These are phyloP conservation scores for Diadromus collaris DNA, from an alignment of 2,888 invertebrate genomes.

Conservation along the genomic window DNA sequence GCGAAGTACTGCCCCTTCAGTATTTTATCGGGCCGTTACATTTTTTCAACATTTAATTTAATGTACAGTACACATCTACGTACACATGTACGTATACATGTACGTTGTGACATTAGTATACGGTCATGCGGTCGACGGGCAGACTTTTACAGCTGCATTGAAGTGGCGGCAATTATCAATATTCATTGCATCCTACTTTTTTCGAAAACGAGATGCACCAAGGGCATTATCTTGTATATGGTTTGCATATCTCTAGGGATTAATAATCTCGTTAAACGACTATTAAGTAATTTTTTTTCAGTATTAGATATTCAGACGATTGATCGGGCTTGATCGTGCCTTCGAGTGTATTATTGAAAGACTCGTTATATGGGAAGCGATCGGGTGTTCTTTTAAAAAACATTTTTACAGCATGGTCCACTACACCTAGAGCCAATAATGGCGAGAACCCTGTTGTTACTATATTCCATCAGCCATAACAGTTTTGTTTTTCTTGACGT, in stretches of 20 bases:
- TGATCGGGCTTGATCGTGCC: neutral
- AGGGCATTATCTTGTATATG: neutral
- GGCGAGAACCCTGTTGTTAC: slow-evolving; percentile 58
- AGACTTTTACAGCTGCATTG: slow-evolving; percentile 7
- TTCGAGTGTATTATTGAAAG: slow-evolving; percentile 19
- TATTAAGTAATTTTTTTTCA: slow-evolving; percentile 15
- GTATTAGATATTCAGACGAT: slow-evolving; percentile 14
- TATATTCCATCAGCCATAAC: slow-evolving; percentile 20
- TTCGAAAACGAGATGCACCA: neutral
- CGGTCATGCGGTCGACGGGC: neutral
- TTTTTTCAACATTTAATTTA: neutral
- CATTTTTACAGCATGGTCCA: slow-evolving; percentile 36
- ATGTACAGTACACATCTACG: neutral
- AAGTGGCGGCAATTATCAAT: slow-evolving; percentile 8
- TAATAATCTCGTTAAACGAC: neutral
- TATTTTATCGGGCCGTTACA: neutral
- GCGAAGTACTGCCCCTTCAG: slow-evolving; percentile 35
- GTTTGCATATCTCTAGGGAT: slow-evolving; percentile 4
- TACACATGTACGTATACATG: too few species aligned
- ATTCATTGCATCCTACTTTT: slow-evolving; percentile 25
- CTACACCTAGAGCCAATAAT: slow-evolving; percentile 56
- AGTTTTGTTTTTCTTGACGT: slow-evolving; percentile 5
- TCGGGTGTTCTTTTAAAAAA: slow-evolving; percentile 9
- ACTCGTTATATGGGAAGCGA: slow-evolving; percentile 11
- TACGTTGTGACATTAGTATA: slow-evolving; percentile 19